phyloP scores from a whole-genome alignment of 1,140 invertebrate species.

The Drosophila grimshawi region DNA sequence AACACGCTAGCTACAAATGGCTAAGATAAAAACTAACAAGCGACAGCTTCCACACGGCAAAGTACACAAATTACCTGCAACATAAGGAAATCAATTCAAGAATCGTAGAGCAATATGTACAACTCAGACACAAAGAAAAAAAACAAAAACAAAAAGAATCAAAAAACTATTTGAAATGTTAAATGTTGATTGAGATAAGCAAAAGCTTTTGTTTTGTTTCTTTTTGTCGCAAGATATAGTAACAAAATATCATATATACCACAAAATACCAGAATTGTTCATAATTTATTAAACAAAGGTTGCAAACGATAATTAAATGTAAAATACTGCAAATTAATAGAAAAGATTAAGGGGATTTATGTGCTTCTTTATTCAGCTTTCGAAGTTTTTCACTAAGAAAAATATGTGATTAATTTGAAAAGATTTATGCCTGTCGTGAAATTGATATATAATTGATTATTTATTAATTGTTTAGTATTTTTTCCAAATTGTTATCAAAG shows the following conservation, averaged over 20 bases:
- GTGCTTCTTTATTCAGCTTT: background rate
- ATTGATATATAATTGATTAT: constrained; percentile 9
- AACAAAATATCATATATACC: constrained; percentile 17
- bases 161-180: constrained; percentile 47
- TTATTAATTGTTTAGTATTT: background rate
- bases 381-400: background rate
- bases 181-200: constrained; percentile 39
- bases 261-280: constrained; percentile 28
- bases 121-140: constrained; percentile 42
- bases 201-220: constrained; percentile 26
- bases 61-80: constrained; percentile 39
- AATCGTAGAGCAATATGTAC: constrained; percentile 72
- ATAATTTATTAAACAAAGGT: constrained; percentile 12
- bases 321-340: constrained; percentile 1
- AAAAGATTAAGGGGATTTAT: background rate
- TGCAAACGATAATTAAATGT: constrained; percentile 3
- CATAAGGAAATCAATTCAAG: constrained; percentile 20
- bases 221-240: constrained; percentile 9
- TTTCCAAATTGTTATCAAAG: background rate
- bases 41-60: constrained; percentile 64
- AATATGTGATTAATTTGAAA: background rate
- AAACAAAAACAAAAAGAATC: constrained; percentile 10
- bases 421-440: background rate
- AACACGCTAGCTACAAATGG: constrained; percentile 18
- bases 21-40: constrained; percentile 34